phyloP scores from a whole-genome alignment of 2,888 invertebrate species.

The Himalopsyche tibetana region DNA sequence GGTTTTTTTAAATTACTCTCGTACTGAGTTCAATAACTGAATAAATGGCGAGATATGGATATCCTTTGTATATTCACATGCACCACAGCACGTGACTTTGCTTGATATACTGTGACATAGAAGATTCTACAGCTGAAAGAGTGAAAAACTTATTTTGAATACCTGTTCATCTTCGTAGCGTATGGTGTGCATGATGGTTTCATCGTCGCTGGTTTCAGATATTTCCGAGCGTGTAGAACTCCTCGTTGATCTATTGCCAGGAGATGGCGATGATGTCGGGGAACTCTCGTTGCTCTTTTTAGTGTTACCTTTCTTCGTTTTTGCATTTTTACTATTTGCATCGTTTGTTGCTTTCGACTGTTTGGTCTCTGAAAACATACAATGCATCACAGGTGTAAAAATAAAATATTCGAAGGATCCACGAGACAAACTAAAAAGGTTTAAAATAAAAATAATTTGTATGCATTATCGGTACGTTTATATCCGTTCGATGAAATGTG shows the following conservation, averaged over 20 bases:
- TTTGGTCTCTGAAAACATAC: conserved; percentile 42
- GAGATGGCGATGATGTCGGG: neutral
- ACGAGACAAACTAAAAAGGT: too few species aligned
- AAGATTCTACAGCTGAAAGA: neutral
- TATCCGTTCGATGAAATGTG: too few species aligned
- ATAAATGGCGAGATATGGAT: too few species aligned
- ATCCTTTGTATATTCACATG: too few species aligned
- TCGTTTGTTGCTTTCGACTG: conserved; percentile 20
- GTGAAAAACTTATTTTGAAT: neutral
- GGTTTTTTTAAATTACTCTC: too few species aligned
- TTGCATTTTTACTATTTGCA: conserved; percentile 46
- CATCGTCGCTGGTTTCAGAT: conserved; percentile 68
- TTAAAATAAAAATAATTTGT: too few species aligned
- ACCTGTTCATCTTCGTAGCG: conserved; percentile 70
- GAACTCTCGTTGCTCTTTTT: conserved; percentile 9
- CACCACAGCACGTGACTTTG: neutral
- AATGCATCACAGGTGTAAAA: neutral
- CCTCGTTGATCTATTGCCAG: neutral
- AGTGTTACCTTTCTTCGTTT: conserved; percentile 36
- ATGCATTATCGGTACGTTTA: too few species aligned
- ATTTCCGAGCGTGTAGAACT: conserved; percentile 24
- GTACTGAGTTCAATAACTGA: neutral
- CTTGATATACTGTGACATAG: neutral
- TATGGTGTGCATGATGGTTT: conserved; percentile 74
- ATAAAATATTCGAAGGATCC: neutral